phyloP scores from a whole-genome alignment of 2,113 vertebrate genomes.

The Arenaria interpres region DNA sequence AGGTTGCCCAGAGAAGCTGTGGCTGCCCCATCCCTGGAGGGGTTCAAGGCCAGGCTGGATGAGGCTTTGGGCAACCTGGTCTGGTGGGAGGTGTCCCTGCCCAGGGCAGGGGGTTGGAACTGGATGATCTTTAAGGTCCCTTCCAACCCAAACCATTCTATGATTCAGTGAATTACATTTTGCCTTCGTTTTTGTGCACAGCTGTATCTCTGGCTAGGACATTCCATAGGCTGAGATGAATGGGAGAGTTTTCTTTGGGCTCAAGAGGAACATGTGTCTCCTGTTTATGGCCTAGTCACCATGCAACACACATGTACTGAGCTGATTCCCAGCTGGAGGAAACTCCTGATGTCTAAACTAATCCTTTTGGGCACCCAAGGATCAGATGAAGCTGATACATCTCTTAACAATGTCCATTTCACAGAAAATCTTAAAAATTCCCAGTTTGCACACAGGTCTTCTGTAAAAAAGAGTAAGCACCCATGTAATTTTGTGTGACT shows the following conservation, averaged over 20 bases:
- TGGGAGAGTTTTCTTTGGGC: not conserved
- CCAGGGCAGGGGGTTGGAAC: too few species aligned
- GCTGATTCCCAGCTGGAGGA: not conserved
- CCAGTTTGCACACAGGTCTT: not conserved
- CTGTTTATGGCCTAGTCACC: not conserved
- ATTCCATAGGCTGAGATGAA: not conserved
- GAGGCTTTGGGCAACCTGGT: too few species aligned
- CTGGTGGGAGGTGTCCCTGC: too few species aligned
- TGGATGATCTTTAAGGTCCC: too few species aligned
- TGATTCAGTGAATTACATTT: not conserved
- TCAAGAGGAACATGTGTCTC: not conserved
- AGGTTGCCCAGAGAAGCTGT: too few species aligned
- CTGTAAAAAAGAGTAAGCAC: not conserved
- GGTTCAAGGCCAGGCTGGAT: too few species aligned
- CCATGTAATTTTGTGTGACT: not conserved
- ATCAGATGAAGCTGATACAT: not conserved
- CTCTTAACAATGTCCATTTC: not conserved
- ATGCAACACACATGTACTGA: not conserved
- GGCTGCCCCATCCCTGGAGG: too few species aligned
- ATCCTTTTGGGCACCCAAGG: not conserved
- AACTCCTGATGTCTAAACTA: not conserved
- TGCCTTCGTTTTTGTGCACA: not conserved
- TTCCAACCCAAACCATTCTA: too few species aligned
- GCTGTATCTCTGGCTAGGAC: not conserved
- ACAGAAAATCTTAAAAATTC: not conserved